Base-by-base conservation (phyloP, 2,113 vertebrate species). In the Chloroceryle aenea region DNA sequence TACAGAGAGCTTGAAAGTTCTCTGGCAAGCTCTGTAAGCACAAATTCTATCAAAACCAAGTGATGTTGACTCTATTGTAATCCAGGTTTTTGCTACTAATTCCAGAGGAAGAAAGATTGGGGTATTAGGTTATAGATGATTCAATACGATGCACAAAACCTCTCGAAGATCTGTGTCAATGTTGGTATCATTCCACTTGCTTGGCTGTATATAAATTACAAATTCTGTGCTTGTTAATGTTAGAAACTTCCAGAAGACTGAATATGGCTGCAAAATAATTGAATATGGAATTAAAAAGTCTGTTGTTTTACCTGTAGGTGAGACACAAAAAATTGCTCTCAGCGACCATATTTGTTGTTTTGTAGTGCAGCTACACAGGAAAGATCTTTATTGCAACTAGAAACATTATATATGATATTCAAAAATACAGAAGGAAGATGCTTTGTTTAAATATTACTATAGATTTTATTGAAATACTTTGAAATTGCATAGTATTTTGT, bases 161-260 rank as follows among this genome's bases (percentile, higher is more conserved):
- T 32, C 40, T 22, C 0, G 2, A 34, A 0, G 1, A 68, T 29
- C 26, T 38, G 4, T 43, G 32, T 68, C 0, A 0, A 16, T 40
- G 5, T 50, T 50, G 30, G 4, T 4, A 3, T 38, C 4, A 20
- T 82, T 89, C 52, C 6, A 19, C 38, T 38, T 84, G 36, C 56
- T 71, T 50, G 45, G 64, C 47, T 59, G 8, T 63, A 16, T 11
- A 40, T 55, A 38, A 81, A 55, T 71, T 20, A 72, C 7, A 58
- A 26, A 30, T 69, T 61, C 22, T 43, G 20, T 48, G 15, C 12
- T 11, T 56, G 12, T 29, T 78, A 32, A 17, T 71, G 29, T 64
- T 68, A 85, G 56, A 82, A 87, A 40, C 29, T 67, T 71, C 32
- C 50, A 68, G 73, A 75, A 64, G 17, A 52, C n/a, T 42, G 22